phyloP scores from a whole-genome alignment of 2,797 vertebrate genomes.

The Zenarchopterus dispar region DNA sequence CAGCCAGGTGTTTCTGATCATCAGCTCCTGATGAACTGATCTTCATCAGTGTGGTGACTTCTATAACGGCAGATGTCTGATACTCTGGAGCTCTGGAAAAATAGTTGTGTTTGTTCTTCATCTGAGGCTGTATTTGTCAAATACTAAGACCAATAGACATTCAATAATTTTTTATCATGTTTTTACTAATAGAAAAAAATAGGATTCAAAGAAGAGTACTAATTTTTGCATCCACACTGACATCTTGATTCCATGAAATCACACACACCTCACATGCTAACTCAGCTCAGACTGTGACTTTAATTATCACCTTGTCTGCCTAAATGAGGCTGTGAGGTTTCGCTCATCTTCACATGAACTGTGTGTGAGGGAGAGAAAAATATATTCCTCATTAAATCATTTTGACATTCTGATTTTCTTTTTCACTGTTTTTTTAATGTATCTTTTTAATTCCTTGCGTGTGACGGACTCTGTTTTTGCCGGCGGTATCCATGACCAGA shows the following conservation, averaged over 20 bases:
- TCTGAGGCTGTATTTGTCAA: too few relatives aligned
- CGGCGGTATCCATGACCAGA: neutral
- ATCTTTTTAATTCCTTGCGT: neutral
- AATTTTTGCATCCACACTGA: too few relatives aligned
- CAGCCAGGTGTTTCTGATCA: too few relatives aligned
- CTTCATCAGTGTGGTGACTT: too few relatives aligned
- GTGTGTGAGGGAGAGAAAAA: slow-evolving; percentile 21
- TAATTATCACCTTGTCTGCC: slow-evolving; percentile 95
- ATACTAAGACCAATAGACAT: too few relatives aligned
- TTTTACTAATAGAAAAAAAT: too few relatives aligned
- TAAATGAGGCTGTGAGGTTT: slow-evolving; percentile 83
- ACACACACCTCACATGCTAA: slow-evolving; percentile 48
- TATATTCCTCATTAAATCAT: slow-evolving; percentile 37
- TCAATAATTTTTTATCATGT: too few relatives aligned
- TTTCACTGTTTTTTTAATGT: neutral
- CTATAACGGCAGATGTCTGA: too few relatives aligned
- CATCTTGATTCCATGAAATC: neutral
- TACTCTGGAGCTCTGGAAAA: too few relatives aligned
- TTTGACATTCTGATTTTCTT: slow-evolving; percentile 2
- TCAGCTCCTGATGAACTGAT: too few relatives aligned
- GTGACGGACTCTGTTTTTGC: slow-evolving; percentile 15
- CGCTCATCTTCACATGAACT: slow-evolving; percentile 84
- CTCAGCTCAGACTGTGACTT: slow-evolving; percentile 87
- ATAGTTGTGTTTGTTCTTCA: too few relatives aligned
- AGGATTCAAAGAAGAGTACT: too few relatives aligned